phyloP scores from a whole-genome alignment of 2,888 invertebrate species.

The Patella pellucida region DNA sequence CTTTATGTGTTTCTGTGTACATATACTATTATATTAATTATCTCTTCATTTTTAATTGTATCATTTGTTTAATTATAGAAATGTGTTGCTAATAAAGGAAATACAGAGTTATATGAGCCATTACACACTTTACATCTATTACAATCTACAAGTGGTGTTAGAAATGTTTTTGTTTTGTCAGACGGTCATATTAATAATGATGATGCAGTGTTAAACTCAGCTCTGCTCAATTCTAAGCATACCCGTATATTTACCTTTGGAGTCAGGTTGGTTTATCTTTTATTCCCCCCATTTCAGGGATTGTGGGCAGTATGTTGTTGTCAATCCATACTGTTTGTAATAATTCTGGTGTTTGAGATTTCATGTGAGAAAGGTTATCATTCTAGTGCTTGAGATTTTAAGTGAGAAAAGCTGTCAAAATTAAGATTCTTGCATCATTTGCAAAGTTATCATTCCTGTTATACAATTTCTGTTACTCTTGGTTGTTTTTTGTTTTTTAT shows the following conservation, averaged over 20 bases:
- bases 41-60: background rate
- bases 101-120: conserved; percentile 61
- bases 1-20: too few relatives aligned
- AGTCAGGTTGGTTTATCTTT: conserved; percentile 49
- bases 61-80: conserved; percentile 35
- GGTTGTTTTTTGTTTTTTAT: too few relatives aligned
- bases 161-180: conserved; percentile 65
- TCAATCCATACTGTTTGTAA: too few relatives aligned
- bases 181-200: conserved; percentile 67
- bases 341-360: too few relatives aligned
- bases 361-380: too few relatives aligned
- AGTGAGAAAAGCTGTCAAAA: too few relatives aligned
- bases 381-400: too few relatives aligned
- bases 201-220: conserved; percentile 47
- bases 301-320: too few relatives aligned
- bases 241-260: conserved; percentile 64
- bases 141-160: conserved; percentile 42
- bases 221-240: conserved; percentile 43
- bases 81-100: conserved; percentile 55
- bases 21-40: background rate
- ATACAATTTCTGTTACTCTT: too few relatives aligned
- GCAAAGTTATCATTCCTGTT: too few relatives aligned
- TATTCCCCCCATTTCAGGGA: background rate
- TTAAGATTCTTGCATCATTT: too few relatives aligned
- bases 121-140: conserved; percentile 59